Evolutionary conservation across 2,888 invertebrate species (phyloP).

Genomic region (Anagyrus pseudococci): DNA sequence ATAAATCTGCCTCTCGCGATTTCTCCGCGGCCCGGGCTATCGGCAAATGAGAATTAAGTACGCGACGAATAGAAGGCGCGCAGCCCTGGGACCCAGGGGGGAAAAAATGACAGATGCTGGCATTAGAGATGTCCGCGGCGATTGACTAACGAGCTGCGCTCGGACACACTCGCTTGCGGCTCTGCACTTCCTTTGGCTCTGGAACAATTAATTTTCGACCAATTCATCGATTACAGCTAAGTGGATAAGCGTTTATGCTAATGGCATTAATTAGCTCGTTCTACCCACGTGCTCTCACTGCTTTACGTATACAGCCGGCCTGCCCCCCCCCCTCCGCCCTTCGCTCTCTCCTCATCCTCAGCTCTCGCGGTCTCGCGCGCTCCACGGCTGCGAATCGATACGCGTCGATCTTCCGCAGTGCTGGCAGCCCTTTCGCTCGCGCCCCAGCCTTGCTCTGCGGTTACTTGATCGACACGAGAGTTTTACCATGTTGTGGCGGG

Average conservation of each 20-base stretch:
- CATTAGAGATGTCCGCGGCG: background rate
- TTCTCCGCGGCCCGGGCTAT: conserved; percentile 3
- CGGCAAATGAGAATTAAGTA: background rate
- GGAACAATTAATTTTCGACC: conserved; percentile 37
- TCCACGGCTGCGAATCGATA: conserved; percentile 14
- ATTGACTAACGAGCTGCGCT: conserved; percentile 23
- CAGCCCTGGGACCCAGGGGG: too few species aligned
- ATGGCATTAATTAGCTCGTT: conserved; percentile 38
- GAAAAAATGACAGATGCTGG: background rate
- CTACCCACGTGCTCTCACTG: too few species aligned
- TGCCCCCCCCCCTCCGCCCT: background rate
- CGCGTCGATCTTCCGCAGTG: conserved; percentile 22
- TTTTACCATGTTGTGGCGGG: too few species aligned
- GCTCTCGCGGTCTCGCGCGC: too few species aligned
- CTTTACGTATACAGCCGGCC: too few species aligned
- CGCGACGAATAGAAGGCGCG: background rate
- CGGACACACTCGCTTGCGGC: background rate
- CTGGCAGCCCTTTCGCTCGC: background rate
- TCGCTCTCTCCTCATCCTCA: background rate
- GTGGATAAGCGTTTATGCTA: conserved; percentile 38
- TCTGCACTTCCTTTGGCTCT: background rate
- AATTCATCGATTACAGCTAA: conserved; percentile 36
- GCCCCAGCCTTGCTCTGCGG: too few species aligned
- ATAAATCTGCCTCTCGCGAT: conserved; percentile 24
- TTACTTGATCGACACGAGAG: too few species aligned